phyloP scores from a whole-genome alignment of 1,140 invertebrate genomes.

The Meloidogyne floridensis region DNA sequence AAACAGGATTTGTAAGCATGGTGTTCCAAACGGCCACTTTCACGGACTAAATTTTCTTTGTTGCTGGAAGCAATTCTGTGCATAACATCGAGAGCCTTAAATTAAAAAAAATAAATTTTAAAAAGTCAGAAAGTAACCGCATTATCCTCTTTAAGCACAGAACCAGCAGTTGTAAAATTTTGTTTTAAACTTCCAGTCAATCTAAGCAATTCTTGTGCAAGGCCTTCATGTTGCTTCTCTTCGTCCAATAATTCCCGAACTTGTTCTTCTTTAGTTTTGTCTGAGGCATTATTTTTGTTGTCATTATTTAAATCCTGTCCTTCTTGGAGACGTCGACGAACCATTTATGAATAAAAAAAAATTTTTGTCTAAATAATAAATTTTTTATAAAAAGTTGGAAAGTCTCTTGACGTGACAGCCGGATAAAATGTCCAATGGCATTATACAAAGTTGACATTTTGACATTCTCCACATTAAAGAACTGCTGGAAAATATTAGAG shows the following conservation, averaged over 20 bases:
- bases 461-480: not conserved
- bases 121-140: conserved; percentile 11
- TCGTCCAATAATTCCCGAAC: not conserved
- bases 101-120: not conserved
- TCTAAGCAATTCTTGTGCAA: conserved; percentile 54
- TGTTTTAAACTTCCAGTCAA: conserved; percentile 56
- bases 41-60: conserved; percentile 44
- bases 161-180: conserved; percentile 58
- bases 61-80: conserved; percentile 48
- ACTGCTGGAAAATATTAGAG: too few relatives aligned
- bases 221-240: not conserved
- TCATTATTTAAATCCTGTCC: not conserved
- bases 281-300: not conserved
- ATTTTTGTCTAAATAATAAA: not conserved
- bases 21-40: conserved; percentile 53
- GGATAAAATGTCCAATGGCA: not conserved
- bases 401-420: not conserved
- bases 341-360: not conserved
- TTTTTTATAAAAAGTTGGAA: not conserved
- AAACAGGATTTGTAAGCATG: conserved; percentile 63
- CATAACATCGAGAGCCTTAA: conserved; percentile 49
- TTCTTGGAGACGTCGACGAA: not conserved
- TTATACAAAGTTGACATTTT: not conserved
- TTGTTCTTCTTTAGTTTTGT: not conserved
- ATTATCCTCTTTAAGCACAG: conserved; percentile 62